Conservation (phyloP, 30 jellyfish, hydroid and myxozoan species). For the Chrysaora quinquecirrha region DNA sequence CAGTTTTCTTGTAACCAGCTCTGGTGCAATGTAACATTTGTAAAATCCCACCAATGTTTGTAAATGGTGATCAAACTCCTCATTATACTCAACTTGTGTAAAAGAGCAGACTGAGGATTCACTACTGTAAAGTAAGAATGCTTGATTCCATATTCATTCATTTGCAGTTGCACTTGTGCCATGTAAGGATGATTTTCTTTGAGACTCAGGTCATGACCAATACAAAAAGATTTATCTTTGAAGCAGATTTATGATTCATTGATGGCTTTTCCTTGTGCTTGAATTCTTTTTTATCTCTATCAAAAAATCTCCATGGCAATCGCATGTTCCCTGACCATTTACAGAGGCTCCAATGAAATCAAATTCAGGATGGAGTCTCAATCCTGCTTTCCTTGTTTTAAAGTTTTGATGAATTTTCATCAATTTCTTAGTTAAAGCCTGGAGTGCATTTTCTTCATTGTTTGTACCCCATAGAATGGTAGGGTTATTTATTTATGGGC, state of each 20-base stretch:
- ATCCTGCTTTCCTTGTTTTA: background rate
- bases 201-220: background rate
- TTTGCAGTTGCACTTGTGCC: slow-evolving; percentile 53
- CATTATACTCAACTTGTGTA: background rate
- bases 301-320: slow-evolving; percentile 22
- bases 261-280: slow-evolving; percentile 23
- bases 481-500: background rate
- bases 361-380: slow-evolving; percentile 17
- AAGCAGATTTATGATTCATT: slow-evolving; percentile 5
- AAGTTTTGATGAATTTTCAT: slow-evolving; percentile 10
- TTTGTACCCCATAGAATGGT: slow-evolving; percentile 19
- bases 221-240: slow-evolving; percentile 5
- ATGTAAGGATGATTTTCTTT: slow-evolving; percentile 30
- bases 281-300: slow-evolving; percentile 21
- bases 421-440: background rate
- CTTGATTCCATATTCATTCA: slow-evolving; percentile 14
- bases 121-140: slow-evolving; percentile 4
- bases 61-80: slow-evolving; percentile 3
- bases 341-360: slow-evolving; percentile 25
- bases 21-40: slow-evolving; percentile 17
- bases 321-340: slow-evolving; percentile 14
- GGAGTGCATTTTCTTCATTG: slow-evolving; percentile 18
- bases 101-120: slow-evolving; percentile 28
- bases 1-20: background rate
- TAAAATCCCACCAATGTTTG: slow-evolving; percentile 15